Conservation (phyloP, 2,888 invertebrate genomes). For the Drosophila borborema region DNA sequence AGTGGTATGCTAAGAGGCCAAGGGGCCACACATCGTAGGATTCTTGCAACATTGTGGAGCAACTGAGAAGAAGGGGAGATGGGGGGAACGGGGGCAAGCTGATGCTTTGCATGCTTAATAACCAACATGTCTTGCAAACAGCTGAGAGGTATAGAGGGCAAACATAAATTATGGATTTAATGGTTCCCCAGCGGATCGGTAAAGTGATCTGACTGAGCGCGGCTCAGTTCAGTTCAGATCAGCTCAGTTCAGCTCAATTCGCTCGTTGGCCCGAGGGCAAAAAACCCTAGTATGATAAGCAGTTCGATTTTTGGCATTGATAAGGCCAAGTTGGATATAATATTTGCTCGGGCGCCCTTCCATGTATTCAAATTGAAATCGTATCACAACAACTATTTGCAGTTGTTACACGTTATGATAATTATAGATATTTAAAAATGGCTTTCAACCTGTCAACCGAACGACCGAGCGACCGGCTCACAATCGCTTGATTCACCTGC, state of each 20-base stretch:
- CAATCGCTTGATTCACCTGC: background rate
- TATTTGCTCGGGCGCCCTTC: background rate
- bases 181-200: conserved; percentile 33
- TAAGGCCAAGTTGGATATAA: background rate
- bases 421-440: background rate
- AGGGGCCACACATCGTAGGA: background rate
- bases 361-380: background rate
- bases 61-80: background rate
- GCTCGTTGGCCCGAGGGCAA: conserved; percentile 30
- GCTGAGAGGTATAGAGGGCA: conserved; percentile 22
- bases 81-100: too few relatives aligned
- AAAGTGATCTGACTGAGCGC: conserved; percentile 15
- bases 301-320: conserved; percentile 1
- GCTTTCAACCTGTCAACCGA: conserved; percentile 2
- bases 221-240: background rate
- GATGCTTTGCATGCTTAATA: conserved; percentile 25
- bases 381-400: background rate
- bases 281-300: conserved; percentile 18
- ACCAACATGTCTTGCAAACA: conserved; percentile 27
- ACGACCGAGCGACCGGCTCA: background rate
- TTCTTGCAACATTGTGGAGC: conserved; percentile 8
- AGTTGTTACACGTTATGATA: background rate
- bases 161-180: conserved; percentile 63
- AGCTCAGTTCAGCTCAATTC: background rate
- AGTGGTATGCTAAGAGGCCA: background rate